Evolutionary conservation across 2,797 vertebrate species (phyloP).

Genomic region (Psittacula derbiana): DNA sequence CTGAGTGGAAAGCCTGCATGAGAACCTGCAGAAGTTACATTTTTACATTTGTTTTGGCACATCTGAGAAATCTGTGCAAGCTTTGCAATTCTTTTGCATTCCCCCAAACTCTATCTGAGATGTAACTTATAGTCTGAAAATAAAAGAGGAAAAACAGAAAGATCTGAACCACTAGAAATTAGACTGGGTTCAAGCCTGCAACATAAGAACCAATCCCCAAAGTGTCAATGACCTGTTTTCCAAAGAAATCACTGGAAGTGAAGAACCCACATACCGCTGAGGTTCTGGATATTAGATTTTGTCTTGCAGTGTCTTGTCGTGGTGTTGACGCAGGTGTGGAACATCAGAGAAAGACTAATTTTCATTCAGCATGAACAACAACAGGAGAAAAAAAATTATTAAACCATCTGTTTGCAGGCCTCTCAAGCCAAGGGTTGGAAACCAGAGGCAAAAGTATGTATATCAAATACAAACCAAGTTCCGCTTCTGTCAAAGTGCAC

Average conservation of each 20-base stretch:
- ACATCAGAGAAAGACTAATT: background rate
- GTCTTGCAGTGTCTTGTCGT: background rate
- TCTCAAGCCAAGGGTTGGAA: background rate
- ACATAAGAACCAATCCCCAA: background rate
- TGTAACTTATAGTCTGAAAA: background rate
- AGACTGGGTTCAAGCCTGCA: background rate
- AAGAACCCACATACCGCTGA: background rate
- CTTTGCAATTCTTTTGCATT: background rate
- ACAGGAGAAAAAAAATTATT: background rate
- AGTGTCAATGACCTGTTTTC: background rate
- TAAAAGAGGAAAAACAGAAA: background rate
- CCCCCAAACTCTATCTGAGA: background rate
- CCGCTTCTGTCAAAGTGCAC: background rate
- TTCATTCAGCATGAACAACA: background rate
- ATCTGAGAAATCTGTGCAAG: background rate
- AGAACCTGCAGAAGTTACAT: background rate
- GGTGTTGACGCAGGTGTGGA: background rate
- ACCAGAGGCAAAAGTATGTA: background rate
- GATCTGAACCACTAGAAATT: background rate
- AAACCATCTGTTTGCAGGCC: background rate
- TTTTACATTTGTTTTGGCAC: background rate
- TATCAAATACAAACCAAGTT: background rate
- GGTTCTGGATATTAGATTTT: background rate
- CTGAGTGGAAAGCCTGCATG: background rate
- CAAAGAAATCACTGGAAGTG: background rate